Conservation (phyloP, 2,797 vertebrate species). For the Poeciliopsis gracilis region DNA sequence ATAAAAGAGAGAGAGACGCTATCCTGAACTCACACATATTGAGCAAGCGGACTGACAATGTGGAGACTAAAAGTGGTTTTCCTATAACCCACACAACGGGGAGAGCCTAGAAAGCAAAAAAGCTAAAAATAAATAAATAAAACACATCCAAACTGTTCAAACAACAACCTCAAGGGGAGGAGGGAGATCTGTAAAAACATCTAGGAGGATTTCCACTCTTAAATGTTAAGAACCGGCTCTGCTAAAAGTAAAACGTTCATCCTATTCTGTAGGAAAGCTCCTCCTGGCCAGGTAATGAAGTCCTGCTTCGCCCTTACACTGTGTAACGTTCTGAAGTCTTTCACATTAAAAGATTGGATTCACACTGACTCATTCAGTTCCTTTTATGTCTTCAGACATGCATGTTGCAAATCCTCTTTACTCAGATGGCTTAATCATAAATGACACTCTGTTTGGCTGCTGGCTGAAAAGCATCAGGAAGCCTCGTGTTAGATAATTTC, state of each 20-base stretch:
- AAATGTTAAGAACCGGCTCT: slow-evolving; percentile 29
- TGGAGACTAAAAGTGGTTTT: slow-evolving; percentile 57
- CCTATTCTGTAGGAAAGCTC: slow-evolving; percentile 34
- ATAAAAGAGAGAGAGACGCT: background rate
- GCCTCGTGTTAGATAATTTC: slow-evolving; percentile 18
- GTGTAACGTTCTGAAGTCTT: slow-evolving; percentile 24
- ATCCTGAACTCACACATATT: slow-evolving; percentile 34
- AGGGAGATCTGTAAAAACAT: slow-evolving; percentile 19
- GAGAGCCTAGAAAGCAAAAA: slow-evolving; percentile 17
- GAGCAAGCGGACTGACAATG: slow-evolving; percentile 36
- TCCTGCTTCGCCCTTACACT: slow-evolving; percentile 26
- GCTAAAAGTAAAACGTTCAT: slow-evolving; percentile 15
- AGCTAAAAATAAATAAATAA: too few relatives aligned
- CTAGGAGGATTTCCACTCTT: slow-evolving; percentile 21
- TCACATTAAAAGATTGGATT: slow-evolving; percentile 48
- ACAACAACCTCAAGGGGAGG: slow-evolving; percentile 1
- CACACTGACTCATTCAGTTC: slow-evolving; percentile 39
- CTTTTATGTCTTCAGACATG: slow-evolving; percentile 35
- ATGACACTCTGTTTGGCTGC: slow-evolving; percentile 25
- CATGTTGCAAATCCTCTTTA: slow-evolving; percentile 33
- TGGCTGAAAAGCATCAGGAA: background rate
- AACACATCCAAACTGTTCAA: slow-evolving; percentile 1
- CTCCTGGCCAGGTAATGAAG: slow-evolving; percentile 56
- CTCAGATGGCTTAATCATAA: slow-evolving; percentile 36
- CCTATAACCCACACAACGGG: slow-evolving; percentile 55